Evolutionary conservation across 2,113 vertebrate genomes (phyloP).

Genomic region (Ellobius talpinus): DNA sequence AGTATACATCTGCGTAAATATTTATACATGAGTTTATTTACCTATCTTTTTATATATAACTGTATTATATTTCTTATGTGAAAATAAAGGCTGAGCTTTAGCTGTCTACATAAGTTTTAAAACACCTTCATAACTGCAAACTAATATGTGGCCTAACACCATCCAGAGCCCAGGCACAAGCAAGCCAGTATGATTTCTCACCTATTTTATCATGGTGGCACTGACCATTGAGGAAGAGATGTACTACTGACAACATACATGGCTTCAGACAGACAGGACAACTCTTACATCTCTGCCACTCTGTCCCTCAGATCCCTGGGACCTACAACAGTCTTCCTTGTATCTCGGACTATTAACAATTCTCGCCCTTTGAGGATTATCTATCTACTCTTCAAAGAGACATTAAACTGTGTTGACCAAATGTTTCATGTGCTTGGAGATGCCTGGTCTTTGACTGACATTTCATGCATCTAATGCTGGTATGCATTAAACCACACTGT

Average conservation of each 20-base stretch:
- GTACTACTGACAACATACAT: background rate
- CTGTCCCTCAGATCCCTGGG: background rate
- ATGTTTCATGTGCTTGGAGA: background rate
- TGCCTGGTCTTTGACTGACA: no score
- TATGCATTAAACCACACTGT: no score
- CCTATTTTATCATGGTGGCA: background rate
- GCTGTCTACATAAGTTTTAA: background rate
- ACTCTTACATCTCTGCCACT: background rate
- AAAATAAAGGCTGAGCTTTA: background rate
- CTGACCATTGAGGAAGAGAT: background rate
- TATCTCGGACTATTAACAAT: background rate
- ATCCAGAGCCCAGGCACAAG: background rate
- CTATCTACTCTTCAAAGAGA: background rate
- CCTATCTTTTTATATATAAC: background rate
- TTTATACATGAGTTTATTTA: constrained; percentile 5
- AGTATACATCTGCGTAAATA: background rate
- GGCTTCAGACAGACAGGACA: background rate
- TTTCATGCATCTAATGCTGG: background rate
- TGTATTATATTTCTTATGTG: background rate
- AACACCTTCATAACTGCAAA: background rate
- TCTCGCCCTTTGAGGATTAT: background rate
- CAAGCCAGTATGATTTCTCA: constrained; percentile 14
- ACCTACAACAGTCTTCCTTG: background rate
- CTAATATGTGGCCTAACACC: background rate
- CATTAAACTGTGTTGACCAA: background rate